Percentiles rank a stretch among this genome's conserved stretches.
phyloP scores from a whole-genome alignment of 2,888 invertebrate species.

The Hypomecis punctinalis region DNA sequence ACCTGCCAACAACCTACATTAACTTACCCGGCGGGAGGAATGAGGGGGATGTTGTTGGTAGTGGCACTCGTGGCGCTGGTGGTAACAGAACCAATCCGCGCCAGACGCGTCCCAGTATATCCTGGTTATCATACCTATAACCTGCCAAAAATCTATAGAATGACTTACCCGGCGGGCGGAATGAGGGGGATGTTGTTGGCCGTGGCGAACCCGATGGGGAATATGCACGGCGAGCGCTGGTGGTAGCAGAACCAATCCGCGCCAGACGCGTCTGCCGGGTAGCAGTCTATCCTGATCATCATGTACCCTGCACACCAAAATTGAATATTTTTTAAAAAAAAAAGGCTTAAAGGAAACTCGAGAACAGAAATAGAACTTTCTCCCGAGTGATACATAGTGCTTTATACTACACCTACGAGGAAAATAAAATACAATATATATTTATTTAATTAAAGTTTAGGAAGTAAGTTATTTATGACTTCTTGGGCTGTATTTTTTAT shows the following conservation, averaged over 20 bases:
- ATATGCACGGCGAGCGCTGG: constrained; percentile 96
- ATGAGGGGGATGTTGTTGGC: constrained; percentile 93
- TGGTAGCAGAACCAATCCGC: constrained; percentile 99
- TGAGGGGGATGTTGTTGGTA: constrained; percentile 91
- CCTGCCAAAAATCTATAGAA: background rate
- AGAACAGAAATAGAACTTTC: no score
- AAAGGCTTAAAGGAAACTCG: no score
- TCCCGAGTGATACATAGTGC: no score
- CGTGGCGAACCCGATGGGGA: constrained; percentile 97
- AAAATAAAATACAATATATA: no score
- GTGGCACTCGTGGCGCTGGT: constrained; percentile 96
- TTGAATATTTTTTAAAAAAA: background rate
- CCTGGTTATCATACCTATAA: no score
- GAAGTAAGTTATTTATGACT: no score
- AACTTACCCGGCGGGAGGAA: constrained; percentile 90
- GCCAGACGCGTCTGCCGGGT: constrained; percentile 92
- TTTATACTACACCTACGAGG: no score
- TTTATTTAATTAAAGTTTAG: no score
- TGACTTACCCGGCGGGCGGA: constrained; percentile 89
- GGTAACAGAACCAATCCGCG: constrained; percentile 99
- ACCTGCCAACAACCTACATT: no score
- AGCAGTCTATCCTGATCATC: constrained; percentile 94
- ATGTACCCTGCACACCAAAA: constrained; percentile 24
- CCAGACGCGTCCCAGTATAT: constrained; percentile 87
- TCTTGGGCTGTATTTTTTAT: no score